These are phyloP conservation scores for Tetragonula carbonaria DNA, from an alignment of 2,888 invertebrate genomes.

Conservation along the genomic window DNA sequence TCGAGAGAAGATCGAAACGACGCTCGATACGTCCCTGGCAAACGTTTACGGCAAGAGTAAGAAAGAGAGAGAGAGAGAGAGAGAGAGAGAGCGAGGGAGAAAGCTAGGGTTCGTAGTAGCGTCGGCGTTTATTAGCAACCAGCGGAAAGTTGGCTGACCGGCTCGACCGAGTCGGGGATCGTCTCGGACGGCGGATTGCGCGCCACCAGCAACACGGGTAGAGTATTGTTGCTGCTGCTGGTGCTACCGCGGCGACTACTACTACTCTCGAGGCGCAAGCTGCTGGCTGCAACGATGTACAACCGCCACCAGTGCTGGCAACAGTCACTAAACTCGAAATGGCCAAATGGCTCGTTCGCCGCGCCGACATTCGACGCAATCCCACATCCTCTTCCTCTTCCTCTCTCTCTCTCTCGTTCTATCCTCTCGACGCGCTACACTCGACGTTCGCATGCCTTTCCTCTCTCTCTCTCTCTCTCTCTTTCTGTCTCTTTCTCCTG, in stretches of 20 bases:
- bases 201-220: slow-evolving; percentile 37
- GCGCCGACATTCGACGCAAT: slow-evolving; percentile 69
- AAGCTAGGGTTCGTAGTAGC: slow-evolving; percentile 45
- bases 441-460: not conserved
- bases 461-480: not conserved
- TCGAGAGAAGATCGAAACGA: not conserved
- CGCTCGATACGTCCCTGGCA: slow-evolving; percentile 37
- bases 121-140: slow-evolving; percentile 76
- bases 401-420: not conserved
- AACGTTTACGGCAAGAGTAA: not conserved
- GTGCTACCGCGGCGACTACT: slow-evolving; percentile 14
- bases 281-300: slow-evolving; percentile 35
- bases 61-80: not conserved
- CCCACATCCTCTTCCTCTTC: slow-evolving; percentile 56
- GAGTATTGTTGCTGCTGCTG: slow-evolving; percentile 27
- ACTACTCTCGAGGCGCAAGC: slow-evolving; percentile 2
- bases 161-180: slow-evolving; percentile 62
- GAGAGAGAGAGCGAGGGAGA: not conserved
- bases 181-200: slow-evolving; percentile 62
- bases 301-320: slow-evolving; percentile 58
- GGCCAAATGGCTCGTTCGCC: slow-evolving; percentile 73
- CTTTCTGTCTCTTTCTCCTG: not conserved
- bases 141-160: slow-evolving; percentile 74
- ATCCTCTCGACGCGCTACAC: slow-evolving; percentile 1
- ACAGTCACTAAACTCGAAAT: slow-evolving; percentile 77